Base-by-base conservation (phyloP, 1,140 invertebrate species). In the Diuraphis noxia region DNA sequence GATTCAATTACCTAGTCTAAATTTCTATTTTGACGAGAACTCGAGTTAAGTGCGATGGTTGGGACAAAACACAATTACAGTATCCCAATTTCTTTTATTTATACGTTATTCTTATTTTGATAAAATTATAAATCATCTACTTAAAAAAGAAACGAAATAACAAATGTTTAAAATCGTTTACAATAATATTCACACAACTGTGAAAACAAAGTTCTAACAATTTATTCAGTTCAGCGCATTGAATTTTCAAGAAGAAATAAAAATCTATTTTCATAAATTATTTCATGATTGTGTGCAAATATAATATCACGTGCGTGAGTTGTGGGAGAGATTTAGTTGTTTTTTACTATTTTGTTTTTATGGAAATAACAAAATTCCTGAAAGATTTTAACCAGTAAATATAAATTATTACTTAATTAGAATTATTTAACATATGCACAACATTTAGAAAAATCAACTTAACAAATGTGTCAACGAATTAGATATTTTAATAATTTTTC, bases 201-300 rank as follows among this genome's bases (percentile, higher is more conserved):
- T 72, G 30, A n/a, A 72, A n/a, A 72, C 56, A 72, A 72, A 72
- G 56, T 72, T 72, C 56, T n/a, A 72, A n/a, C 56, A 72, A 72
- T 72, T 63, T 13, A 72, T 13, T 72, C 30, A 72, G 13, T 13
- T 17, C 4, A 7, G n/a, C n/a, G 56, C 13, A 17, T 72, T n/a
- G 13, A 13, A 34, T 72, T 72, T 72, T 72, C n/a, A 13, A 1
- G 25, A 72, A 72, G 13, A n/a, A 72, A 72, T n/a, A 72, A 72
- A n/a, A 72, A 72, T 72, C 4, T 72, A 72, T 72, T 72, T 63
- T n/a, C 30, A 72, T n/a, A 13, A 72, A n/a, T 72, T 72, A 72
- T 72, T 72, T 6, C 13, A 13, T 34, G 56, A 13, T 72, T 72
- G 56, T 72, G 10, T 17, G 56, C 13, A n/a, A 72, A 17, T 56